Conservation (phyloP, 2,888 invertebrate species). For the Sphaerophoria rueppellii region DNA sequence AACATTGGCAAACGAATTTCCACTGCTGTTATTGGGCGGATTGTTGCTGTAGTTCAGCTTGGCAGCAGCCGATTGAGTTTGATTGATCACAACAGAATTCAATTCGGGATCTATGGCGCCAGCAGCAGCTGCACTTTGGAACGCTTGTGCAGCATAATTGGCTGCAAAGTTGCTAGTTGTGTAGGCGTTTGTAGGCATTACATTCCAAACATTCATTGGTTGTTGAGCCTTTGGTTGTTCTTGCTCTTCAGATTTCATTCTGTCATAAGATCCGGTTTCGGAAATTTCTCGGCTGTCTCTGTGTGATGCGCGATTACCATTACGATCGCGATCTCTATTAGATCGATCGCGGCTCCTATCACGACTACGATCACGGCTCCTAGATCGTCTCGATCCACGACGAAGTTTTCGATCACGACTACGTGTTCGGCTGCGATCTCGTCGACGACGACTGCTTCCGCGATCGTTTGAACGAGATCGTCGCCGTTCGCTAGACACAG, state of each 20-base stretch:
- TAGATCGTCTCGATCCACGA: slow-evolving; percentile 76
- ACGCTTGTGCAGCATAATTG: slow-evolving; percentile 60
- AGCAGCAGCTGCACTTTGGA: slow-evolving; percentile 43
- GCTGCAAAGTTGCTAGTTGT: slow-evolving; percentile 58
- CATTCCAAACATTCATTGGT: slow-evolving; percentile 44
- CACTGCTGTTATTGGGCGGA: slow-evolving; percentile 18
- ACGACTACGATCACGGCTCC: slow-evolving; percentile 81
- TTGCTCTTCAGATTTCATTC: slow-evolving; percentile 35
- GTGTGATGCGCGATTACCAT: slow-evolving; percentile 77
- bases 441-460: slow-evolving; percentile 81
- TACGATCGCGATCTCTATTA: slow-evolving; percentile 83
- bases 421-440: slow-evolving; percentile 78
- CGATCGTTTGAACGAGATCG: slow-evolving; percentile 81
- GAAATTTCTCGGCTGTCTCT: slow-evolving; percentile 39
- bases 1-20: neutral
- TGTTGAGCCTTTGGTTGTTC: slow-evolving; percentile 11
- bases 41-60: slow-evolving; percentile 34
- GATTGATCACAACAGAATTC: slow-evolving; percentile 21
- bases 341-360: slow-evolving; percentile 80
- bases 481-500: slow-evolving; percentile 79
- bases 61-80: neutral
- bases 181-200: slow-evolving; percentile 63
- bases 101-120: slow-evolving; percentile 10
- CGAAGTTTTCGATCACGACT: slow-evolving; percentile 83
- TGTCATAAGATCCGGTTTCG: slow-evolving; percentile 37